Percentiles rank a stretch among this genome's conserved stretches.
Evolutionary conservation across 2,797 vertebrate genomes (phyloP).

Genomic region (Ceryle rudis): DNA sequence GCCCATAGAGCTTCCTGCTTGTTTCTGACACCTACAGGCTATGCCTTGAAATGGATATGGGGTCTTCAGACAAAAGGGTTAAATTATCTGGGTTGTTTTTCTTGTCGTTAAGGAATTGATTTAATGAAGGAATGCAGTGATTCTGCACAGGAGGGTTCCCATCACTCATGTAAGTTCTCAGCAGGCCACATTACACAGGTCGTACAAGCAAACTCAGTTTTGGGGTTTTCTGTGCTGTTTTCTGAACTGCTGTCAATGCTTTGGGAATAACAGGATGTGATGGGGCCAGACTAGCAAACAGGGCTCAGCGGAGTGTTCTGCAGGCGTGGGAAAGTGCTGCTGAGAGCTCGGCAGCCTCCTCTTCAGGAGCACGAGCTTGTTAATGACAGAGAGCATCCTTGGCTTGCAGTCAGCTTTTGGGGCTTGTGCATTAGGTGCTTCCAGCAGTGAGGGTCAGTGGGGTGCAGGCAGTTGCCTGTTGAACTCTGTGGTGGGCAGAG

Average conservation of each 20-base stretch:
- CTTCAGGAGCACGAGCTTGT: background rate
- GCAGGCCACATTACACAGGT: background rate
- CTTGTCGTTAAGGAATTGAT: background rate
- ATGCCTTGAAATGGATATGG: background rate
- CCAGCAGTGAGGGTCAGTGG: background rate
- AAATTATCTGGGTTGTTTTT: background rate
- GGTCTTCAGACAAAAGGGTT: background rate
- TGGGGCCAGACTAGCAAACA: background rate
- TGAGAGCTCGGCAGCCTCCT: background rate
- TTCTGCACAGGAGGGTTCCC: background rate
- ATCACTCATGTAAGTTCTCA: background rate
- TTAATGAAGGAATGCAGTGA: background rate
- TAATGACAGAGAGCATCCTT: background rate
- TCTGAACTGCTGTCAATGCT: background rate
- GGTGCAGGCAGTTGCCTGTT: background rate
- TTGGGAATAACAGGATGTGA: background rate
- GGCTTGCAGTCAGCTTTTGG: background rate
- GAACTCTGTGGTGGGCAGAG: background rate
- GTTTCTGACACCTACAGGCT: background rate
- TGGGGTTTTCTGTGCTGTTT: background rate
- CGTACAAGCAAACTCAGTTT: background rate
- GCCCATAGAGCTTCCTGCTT: background rate
- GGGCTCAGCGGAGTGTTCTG: rapidly evolving
- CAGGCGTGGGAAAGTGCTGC: background rate
- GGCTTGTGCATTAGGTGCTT: background rate